A percentile compares a stretch with the other conserved stretches of the same genome.
Conservation (phyloP, 2,797 vertebrate genomes). For the Acanthurus tractus region DNA sequence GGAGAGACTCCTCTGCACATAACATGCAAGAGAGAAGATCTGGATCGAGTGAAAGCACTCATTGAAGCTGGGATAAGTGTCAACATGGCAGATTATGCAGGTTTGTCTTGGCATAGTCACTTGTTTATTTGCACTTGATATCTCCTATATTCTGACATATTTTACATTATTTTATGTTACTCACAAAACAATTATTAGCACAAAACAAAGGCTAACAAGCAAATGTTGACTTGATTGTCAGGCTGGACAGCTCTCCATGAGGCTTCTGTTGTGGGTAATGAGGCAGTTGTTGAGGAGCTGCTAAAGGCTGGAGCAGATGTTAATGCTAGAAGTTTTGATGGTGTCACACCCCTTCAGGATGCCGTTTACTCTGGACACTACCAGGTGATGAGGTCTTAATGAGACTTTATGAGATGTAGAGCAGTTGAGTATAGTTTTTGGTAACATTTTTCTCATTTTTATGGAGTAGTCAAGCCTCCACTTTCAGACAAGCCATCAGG, state of each 20-base stretch:
- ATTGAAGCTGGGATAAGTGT: conserved; percentile 86
- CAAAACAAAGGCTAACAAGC: accelerated
- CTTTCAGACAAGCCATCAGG: no score
- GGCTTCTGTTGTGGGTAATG: conserved; percentile 77
- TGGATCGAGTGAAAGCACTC: conserved; percentile 81
- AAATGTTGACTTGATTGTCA: conserved; percentile 61
- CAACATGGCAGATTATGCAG: conserved; percentile 88
- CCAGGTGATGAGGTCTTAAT: conserved; percentile 82
- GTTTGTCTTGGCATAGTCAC: conserved; percentile 71
- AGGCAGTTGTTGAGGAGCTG: conserved; percentile 85
- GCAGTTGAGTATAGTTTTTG: neutral
- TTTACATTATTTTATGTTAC: neutral
- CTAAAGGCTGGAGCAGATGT: conserved; percentile 88
- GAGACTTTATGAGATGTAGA: neutral
- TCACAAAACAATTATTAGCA: neutral
- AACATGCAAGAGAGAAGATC: conserved; percentile 84
- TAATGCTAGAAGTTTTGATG: conserved; percentile 80
- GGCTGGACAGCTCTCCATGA: conserved; percentile 92
- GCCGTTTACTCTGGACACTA: conserved; percentile 82
- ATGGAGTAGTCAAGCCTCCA: neutral
- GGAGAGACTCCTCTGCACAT: conserved; percentile 87
- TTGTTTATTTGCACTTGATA: neutral
- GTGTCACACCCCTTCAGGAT: conserved; percentile 87
- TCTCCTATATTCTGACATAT: neutral
- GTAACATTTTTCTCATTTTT: neutral